Conservation (phyloP, 2,113 vertebrate genomes). For the Riparia riparia region DNA sequence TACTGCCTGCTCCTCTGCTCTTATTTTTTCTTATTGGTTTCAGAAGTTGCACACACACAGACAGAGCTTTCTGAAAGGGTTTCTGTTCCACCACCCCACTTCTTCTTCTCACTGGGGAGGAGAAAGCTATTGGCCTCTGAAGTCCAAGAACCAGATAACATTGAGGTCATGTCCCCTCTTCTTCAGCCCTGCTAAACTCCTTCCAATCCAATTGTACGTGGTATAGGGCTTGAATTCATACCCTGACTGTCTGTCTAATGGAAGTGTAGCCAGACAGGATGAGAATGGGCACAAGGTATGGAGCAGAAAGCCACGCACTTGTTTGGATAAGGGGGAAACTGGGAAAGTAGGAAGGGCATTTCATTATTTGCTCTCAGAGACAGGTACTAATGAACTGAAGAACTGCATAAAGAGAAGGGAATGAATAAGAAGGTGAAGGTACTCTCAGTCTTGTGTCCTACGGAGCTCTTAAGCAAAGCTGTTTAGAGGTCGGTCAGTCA, state of each 20-base stretch:
- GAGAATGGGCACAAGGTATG: neutral
- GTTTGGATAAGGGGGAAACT: neutral
- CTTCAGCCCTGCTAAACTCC: neutral
- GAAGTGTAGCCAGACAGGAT: neutral
- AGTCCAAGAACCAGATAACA: neutral
- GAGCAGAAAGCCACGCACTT: neutral
- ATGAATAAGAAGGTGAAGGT: neutral
- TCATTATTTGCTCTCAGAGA: neutral
- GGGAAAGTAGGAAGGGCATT: neutral
- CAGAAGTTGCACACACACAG: neutral
- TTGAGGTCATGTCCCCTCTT: neutral
- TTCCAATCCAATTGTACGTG: neutral
- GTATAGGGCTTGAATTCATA: neutral
- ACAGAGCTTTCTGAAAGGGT: neutral
- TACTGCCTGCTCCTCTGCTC: neutral
- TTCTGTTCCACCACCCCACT: neutral
- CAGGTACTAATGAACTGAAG: neutral
- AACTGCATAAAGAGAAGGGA: neutral
- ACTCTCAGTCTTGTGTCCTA: neutral
- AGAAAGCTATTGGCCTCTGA: fast-evolving
- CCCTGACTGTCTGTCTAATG: neutral
- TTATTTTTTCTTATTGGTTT: neutral
- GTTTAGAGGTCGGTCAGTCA: neutral
- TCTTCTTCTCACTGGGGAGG: neutral
- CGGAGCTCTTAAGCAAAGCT: neutral